Evolutionary conservation across 1,140 invertebrate genomes (phyloP), one percentile per base, ranked within the genome.

Genomic region (silkworm (Bombyx mori)): DNA sequence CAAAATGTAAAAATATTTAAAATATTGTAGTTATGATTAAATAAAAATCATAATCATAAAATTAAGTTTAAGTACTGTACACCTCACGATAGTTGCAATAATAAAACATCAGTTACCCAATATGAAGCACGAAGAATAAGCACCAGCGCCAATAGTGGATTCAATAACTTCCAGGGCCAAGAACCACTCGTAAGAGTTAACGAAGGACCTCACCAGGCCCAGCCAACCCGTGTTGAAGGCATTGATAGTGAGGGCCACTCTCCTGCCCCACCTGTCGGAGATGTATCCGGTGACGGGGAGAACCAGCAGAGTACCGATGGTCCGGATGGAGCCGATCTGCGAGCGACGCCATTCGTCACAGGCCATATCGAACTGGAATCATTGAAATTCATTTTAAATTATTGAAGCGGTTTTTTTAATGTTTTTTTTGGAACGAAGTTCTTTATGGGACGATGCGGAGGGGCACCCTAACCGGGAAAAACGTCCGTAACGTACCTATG

Each of bases 251-350:
- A 94, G 82, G 1, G 91, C 88, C 42, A 89, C 88, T 59, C 91
- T 90, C 10, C 94, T 88, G 3, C 94, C 94, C 77, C 82, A 88
- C 46, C 79, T 71, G 80, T 94, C 93, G 1, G 93, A 93, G 42
- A 94, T 79, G 67, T 91, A 89, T 42, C 92, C 92, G 1, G 91
- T 90, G 49, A 94, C 87, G 7, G 92, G 91, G 51, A 94, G 79
- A n/a, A 92, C 92, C 47, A 93, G 71, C 52, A 94, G 90, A 46
- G 92, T 91, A 9, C 93, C 93, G 48, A 92, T 73, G 52, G 91
- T 93, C 52, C 93, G 92, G 42, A 93, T 88, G 2, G 92, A 93
- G 8, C 93, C 93, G 7, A 94, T 91, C 45, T 93, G 75, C 0
- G 92, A 90, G 22, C 93, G 79, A 68, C 91, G 92, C 93, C 93